A percentile compares a stretch with the other conserved stretches of the same genome.
phyloP scores from a whole-genome alignment of 2,797 vertebrate genomes.

The Alcedo atthis region DNA sequence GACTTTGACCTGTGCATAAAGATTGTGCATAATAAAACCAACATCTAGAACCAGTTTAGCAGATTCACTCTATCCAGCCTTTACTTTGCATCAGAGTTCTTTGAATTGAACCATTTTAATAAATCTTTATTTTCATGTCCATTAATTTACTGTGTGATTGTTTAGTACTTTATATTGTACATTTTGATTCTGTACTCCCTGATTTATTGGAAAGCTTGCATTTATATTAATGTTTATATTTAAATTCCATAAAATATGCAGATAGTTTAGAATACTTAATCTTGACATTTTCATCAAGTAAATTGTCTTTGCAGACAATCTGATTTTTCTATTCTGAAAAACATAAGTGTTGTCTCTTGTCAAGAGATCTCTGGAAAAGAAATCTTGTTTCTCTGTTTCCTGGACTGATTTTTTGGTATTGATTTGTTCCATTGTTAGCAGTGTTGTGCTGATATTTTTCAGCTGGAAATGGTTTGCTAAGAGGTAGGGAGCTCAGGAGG shows the following conservation, averaged over 20 bases:
- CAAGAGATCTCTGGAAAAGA: neutral
- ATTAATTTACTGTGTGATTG: neutral
- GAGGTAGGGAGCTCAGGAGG: neutral
- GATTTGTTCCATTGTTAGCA: neutral
- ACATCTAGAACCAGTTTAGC: neutral
- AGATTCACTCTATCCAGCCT: neutral
- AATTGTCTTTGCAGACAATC: neutral
- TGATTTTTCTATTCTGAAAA: neutral
- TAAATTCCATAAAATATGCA: neutral
- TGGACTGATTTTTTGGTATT: neutral
- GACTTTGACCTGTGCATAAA: conserved; percentile 40
- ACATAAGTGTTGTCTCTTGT: neutral
- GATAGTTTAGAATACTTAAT: neutral
- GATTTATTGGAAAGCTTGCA: neutral
- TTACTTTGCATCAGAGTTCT: neutral
- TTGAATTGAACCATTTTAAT: neutral
- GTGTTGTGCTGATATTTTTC: neutral
- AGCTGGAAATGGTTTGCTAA: neutral
- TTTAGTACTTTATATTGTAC: neutral
- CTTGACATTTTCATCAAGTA: neutral
- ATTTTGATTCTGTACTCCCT: neutral
- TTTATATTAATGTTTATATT: neutral
- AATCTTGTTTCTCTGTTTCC: neutral
- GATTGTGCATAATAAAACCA: conserved; percentile 27
- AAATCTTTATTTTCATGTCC: neutral